Evolutionary conservation across 2,113 vertebrate genomes (phyloP).

Genomic region (Scomber scombrus): DNA sequence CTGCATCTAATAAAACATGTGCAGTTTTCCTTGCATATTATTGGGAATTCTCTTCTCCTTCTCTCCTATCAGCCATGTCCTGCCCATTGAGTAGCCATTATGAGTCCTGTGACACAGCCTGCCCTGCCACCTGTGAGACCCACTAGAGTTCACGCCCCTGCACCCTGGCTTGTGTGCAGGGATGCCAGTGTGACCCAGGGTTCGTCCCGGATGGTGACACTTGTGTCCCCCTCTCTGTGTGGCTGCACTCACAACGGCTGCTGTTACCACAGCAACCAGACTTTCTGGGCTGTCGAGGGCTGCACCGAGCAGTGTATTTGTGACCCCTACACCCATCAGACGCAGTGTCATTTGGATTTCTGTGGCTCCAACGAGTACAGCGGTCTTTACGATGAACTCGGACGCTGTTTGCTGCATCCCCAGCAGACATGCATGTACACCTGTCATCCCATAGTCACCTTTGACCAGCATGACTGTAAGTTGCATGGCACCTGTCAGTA

Average conservation of each 20-base stretch:
- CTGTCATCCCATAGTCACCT: slow-evolving; percentile 37
- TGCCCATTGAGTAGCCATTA: slow-evolving; percentile 79
- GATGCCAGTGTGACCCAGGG: slow-evolving; percentile 75
- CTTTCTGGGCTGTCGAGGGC: slow-evolving; percentile 57
- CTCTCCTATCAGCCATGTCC: slow-evolving; percentile 16
- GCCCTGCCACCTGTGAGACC: slow-evolving; percentile 72
- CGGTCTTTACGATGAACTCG: not conserved
- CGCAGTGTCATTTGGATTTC: slow-evolving; percentile 41
- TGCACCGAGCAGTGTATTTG: slow-evolving; percentile 55
- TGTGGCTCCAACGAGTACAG: slow-evolving; percentile 7
- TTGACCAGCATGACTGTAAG: slow-evolving; percentile 35
- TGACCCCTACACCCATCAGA: slow-evolving; percentile 26
- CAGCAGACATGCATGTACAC: slow-evolving; percentile 36
- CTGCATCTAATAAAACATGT: slow-evolving; percentile 8
- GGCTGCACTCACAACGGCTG: slow-evolving; percentile 67
- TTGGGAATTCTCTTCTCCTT: slow-evolving; percentile 4
- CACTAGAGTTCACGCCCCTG: slow-evolving; percentile 53
- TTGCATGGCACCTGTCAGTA: slow-evolving; percentile 51
- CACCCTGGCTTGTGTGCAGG: slow-evolving; percentile 71
- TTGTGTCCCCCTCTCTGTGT: slow-evolving; percentile 73
- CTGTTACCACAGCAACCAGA: slow-evolving; percentile 70
- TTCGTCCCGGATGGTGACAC: slow-evolving; percentile 72
- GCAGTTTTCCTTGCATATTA: slow-evolving; percentile 18
- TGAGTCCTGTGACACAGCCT: slow-evolving; percentile 71
- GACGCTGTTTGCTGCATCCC: not conserved